phyloP scores from a whole-genome alignment of 2,113 vertebrate genomes.

The Raja brachyura region DNA sequence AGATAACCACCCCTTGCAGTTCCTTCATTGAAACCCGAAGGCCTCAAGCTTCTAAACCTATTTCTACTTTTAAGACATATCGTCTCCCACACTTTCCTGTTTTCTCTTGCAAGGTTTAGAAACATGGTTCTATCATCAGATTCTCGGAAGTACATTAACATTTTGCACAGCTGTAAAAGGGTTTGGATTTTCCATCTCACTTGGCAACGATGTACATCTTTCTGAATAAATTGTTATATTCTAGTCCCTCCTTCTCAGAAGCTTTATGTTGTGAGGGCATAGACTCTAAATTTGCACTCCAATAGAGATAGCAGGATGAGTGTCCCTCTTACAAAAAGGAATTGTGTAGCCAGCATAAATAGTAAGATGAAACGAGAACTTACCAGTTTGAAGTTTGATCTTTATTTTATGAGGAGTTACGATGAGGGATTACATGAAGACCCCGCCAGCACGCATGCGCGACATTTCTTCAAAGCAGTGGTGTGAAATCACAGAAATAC shows the following conservation, averaged over 20 bases:
- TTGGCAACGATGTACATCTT: background rate
- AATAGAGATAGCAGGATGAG: background rate
- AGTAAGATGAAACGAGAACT: no score
- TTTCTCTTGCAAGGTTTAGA: background rate
- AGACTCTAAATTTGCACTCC: background rate
- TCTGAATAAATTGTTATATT: background rate
- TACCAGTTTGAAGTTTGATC: no score
- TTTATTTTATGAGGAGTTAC: no score
- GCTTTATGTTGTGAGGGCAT: no score
- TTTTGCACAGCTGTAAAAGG: background rate
- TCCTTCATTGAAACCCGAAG: background rate
- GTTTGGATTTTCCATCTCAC: background rate
- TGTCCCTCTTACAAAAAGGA: no score
- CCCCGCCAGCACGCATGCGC: no score
- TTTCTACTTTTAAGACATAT: background rate
- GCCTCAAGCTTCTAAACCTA: background rate
- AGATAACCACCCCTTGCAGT: no score
- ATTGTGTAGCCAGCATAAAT: background rate
- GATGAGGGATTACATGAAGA: no score
- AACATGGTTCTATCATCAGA: background rate
- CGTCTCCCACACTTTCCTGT: conserved; percentile 9
- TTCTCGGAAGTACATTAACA: conserved; percentile 1
- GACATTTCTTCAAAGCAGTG: no score
- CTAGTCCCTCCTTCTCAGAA: background rate
- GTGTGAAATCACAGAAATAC: no score